A percentile compares a stretch with the other conserved stretches of the same genome.
Conservation (phyloP, 1,140 invertebrate genomes). For the Diplogasteroides magnus region DNA sequence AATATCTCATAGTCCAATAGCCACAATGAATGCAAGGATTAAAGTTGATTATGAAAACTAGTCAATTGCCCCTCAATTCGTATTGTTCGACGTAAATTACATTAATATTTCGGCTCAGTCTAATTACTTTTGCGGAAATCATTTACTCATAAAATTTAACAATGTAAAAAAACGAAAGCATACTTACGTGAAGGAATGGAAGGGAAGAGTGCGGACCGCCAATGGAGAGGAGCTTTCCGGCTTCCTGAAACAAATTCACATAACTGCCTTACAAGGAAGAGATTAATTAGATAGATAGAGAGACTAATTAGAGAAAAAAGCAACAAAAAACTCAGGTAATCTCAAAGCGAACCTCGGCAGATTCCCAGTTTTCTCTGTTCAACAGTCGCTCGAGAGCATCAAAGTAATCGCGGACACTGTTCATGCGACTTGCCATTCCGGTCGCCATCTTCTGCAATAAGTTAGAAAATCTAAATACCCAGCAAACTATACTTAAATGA, state of each 20-base stretch:
- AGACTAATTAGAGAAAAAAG: too few species aligned
- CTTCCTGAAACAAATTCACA: neutral
- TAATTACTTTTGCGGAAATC: too few species aligned
- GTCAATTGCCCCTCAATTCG: neutral
- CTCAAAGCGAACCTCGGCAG: neutral
- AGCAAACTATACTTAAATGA: too few species aligned
- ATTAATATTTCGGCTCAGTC: too few species aligned
- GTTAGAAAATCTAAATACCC: too few species aligned
- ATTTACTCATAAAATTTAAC: too few species aligned
- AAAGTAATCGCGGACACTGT: neutral
- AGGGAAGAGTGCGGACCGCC: neutral
- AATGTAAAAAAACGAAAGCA: neutral
- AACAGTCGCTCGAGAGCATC: neutral
- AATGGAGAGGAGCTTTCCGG: neutral
- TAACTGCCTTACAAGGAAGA: neutral
- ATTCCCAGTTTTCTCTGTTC: neutral
- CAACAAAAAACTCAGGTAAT: neutral
- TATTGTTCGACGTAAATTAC: neutral
- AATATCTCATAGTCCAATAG: neutral
- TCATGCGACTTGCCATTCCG: neutral
- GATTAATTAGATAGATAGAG: too few species aligned
- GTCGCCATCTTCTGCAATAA: too few species aligned
- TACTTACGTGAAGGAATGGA: neutral
- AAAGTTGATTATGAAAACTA: neutral
- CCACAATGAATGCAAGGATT: neutral